phyloP scores from a whole-genome alignment of 1,140 invertebrate genomes.

The Diabrotica undecimpunctata region DNA sequence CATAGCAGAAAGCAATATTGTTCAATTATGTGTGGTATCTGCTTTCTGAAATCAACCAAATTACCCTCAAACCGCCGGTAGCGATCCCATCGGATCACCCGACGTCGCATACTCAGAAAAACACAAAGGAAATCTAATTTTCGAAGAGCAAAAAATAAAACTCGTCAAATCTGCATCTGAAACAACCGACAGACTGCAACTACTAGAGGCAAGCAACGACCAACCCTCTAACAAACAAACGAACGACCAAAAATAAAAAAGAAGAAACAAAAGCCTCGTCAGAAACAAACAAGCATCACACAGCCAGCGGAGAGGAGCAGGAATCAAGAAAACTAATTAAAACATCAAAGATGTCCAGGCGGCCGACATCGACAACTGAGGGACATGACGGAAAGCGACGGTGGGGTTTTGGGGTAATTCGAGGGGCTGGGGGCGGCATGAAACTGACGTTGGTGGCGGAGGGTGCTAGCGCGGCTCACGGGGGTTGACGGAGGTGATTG shows the following conservation, averaged over 20 bases:
- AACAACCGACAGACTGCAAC: neutral
- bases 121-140: conserved; percentile 3
- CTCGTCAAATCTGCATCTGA: neutral
- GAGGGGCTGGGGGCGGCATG: neutral
- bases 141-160: neutral
- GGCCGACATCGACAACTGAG: conserved; percentile 18
- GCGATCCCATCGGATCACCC: neutral
- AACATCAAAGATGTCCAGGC: conserved; percentile 43
- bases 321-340: conserved; percentile 45
- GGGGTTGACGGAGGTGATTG: conserved; percentile 7
- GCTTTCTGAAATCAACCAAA: too few species aligned
- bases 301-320: conserved; percentile 9
- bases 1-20: too few species aligned
- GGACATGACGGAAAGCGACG: conserved; percentile 1
- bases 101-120: neutral
- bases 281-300: conserved; percentile 12
- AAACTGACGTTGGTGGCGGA: conserved; percentile 20
- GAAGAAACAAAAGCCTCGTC: conserved; percentile 17
- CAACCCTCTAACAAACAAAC: conserved; percentile 1
- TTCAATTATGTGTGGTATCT: too few species aligned
- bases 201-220: neutral
- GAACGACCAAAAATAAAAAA: conserved; percentile 9
- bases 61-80: neutral
- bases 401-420: neutral
- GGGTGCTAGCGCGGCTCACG: neutral